These are phyloP conservation scores for Leucania comma DNA, from an alignment of 2,888 invertebrate species.

Conservation along the genomic window DNA sequence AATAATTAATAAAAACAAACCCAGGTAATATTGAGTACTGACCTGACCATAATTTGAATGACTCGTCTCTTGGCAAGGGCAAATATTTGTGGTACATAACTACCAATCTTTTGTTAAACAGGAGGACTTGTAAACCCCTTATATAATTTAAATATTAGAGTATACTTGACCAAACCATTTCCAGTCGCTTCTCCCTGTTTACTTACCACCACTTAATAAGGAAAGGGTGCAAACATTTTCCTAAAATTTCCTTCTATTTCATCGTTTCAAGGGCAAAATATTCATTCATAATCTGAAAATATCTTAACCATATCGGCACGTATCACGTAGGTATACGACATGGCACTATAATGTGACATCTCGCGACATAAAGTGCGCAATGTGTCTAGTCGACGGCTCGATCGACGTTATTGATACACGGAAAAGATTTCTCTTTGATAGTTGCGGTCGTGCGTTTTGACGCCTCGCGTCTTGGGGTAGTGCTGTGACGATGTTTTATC, in stretches of 20 bases:
- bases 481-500: conserved; percentile 43
- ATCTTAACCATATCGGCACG: conserved; percentile 36
- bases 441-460: conserved; percentile 89
- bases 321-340: conserved; percentile 50
- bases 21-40: no score
- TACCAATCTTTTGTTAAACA: no score
- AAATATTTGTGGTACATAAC: no score
- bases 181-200: background rate
- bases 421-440: conserved; percentile 91
- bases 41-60: no score
- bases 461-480: conserved; percentile 76
- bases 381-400: conserved; percentile 83
- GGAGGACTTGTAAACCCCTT: no score
- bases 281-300: conserved; percentile 31
- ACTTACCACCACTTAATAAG: background rate
- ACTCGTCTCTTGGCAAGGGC: no score
- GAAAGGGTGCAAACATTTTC: background rate
- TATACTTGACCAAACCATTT: background rate
- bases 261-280: conserved; percentile 34
- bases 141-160: no score
- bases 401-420: conserved; percentile 89
- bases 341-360: conserved; percentile 65
- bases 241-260: background rate
- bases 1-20: no score
- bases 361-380: conserved; percentile 79